Evolutionary conservation across 2,797 vertebrate genomes (phyloP).

Genomic region (Garrulus glandarius): DNA sequence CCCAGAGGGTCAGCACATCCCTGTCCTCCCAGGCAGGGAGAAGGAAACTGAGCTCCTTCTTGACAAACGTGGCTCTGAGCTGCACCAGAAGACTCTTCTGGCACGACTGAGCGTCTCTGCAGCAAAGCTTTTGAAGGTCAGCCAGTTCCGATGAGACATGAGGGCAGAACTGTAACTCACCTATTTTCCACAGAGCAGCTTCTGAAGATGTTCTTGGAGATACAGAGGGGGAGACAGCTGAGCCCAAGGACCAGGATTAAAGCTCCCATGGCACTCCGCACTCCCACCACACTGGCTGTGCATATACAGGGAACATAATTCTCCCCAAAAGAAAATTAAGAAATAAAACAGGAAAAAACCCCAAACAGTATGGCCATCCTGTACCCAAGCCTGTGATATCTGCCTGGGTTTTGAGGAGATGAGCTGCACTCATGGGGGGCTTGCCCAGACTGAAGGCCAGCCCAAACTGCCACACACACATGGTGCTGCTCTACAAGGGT

Average conservation of each 20-base stretch:
- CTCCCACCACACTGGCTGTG: neutral
- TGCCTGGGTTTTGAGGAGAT: neutral
- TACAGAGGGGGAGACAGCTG: neutral
- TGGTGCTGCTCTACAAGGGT: fast-evolving
- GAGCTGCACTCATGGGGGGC: neutral
- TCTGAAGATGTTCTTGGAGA: neutral
- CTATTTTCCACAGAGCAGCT: neutral
- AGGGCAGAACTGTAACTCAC: neutral
- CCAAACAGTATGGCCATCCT: neutral
- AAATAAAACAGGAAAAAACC: neutral
- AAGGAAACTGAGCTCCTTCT: neutral
- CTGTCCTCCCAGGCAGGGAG: neutral
- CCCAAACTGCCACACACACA: neutral
- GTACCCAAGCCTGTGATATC: too few relatives aligned
- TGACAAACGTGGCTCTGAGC: neutral
- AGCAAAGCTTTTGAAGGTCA: neutral
- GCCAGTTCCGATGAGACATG: neutral
- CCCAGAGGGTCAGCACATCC: neutral
- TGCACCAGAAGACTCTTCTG: neutral
- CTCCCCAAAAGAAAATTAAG: fast-evolving
- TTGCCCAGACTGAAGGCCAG: neutral
- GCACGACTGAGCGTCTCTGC: neutral
- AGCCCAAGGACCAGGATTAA: neutral
- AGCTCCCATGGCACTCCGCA: neutral
- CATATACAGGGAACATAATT: too few relatives aligned